phyloP scores from a whole-genome alignment of 2,113 vertebrate species.

The Salvator merianae region DNA sequence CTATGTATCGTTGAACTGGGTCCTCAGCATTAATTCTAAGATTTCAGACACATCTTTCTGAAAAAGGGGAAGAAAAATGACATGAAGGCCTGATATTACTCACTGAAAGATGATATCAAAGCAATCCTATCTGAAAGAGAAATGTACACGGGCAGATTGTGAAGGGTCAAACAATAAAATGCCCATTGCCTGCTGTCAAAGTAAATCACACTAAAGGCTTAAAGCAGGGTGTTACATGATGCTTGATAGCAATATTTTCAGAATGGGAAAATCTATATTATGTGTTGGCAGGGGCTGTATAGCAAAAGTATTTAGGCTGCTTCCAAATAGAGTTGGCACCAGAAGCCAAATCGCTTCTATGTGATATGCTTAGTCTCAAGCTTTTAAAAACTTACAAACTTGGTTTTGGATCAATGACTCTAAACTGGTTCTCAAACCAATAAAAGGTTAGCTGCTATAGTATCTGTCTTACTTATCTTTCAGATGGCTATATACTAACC shows the following conservation, averaged over 20 bases:
- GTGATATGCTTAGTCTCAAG: not conserved
- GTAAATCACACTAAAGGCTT: constrained; percentile 65
- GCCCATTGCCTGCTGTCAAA: constrained; percentile 60
- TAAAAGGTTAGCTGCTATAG: not conserved
- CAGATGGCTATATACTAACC: not conserved
- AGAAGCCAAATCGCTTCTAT: not conserved
- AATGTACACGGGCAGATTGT: constrained; percentile 41
- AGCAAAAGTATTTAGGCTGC: constrained; percentile 49
- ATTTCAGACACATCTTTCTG: not conserved
- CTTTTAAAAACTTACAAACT: not conserved
- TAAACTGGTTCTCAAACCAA: not conserved
- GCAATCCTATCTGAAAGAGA: constrained; percentile 43
- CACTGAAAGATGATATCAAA: constrained; percentile 67
- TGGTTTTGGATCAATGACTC: not conserved
- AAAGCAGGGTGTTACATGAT: constrained; percentile 55
- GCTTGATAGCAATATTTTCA: constrained; percentile 68
- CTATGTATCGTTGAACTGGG: constrained; percentile 45
- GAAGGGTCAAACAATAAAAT: constrained; percentile 70
- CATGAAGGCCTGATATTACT: constrained; percentile 51
- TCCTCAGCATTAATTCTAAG: constrained; percentile 38
- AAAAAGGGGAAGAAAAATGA: constrained; percentile 35
- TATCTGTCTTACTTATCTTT: not conserved
- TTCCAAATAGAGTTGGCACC: constrained; percentile 1
- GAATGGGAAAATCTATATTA: constrained; percentile 61
- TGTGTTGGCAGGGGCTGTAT: constrained; percentile 46